These are phyloP conservation scores for Trachymyrmex cornetzi DNA, from an alignment of 1,140 invertebrate genomes.

Conservation along the genomic window DNA sequence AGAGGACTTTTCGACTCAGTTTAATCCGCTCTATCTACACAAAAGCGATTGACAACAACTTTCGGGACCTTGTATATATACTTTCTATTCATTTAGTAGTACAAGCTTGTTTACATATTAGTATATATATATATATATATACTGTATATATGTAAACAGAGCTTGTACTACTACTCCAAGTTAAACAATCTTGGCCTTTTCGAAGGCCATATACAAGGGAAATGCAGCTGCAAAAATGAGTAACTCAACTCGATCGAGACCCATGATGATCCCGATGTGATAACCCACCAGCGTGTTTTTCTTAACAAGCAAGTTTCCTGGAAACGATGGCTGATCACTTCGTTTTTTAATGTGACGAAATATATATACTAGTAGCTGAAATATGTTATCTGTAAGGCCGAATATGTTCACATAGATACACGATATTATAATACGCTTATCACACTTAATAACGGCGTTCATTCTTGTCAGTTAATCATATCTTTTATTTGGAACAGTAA, in stretches of 20 bases:
- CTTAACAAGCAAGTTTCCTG: neutral
- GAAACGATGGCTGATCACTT: slow-evolving; percentile 61
- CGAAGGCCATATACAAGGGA: neutral
- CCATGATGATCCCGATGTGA: slow-evolving; percentile 76
- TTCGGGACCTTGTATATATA: too few species aligned
- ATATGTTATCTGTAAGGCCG: slow-evolving; percentile 61
- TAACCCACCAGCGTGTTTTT: slow-evolving; percentile 78
- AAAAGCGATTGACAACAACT: too few species aligned
- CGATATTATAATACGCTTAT: slow-evolving; percentile 40
- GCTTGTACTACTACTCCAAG: neutral
- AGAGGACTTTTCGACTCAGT: too few species aligned
- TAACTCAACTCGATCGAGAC: slow-evolving; percentile 9
- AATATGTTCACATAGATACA: slow-evolving; percentile 18
- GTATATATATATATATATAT: too few species aligned
- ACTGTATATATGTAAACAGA: neutral
- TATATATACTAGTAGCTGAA: slow-evolving; percentile 44
- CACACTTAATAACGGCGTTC: slow-evolving; percentile 16
- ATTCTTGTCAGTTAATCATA: slow-evolving; percentile 2
- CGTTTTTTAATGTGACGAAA: slow-evolving; percentile 45
- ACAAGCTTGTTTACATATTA: too few species aligned
- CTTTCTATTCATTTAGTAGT: too few species aligned
- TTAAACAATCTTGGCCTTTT: neutral
- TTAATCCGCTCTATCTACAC: too few species aligned
- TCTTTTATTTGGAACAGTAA: neutral
- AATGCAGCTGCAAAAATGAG: neutral